Percentiles rank a stretch among this genome's conserved stretches.
Evolutionary conservation across 2,888 invertebrate genomes (phyloP).

Genomic region (Neoaliturus tenellus): DNA sequence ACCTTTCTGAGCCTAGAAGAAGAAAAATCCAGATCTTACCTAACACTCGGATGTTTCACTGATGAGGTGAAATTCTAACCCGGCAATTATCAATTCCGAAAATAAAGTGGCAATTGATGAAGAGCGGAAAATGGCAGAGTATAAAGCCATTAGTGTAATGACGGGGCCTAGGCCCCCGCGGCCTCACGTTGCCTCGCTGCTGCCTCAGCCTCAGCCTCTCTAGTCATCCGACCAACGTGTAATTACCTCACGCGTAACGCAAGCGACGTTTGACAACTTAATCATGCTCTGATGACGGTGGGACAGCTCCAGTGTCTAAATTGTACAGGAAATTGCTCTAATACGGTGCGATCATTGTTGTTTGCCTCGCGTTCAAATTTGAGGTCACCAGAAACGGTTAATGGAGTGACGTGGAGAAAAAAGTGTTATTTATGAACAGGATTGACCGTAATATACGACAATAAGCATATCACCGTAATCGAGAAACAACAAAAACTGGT

Average conservation of each 20-base stretch:
- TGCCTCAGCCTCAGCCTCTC: background rate
- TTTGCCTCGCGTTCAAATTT: too few species aligned
- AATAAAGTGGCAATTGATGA: constrained; percentile 43
- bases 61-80: constrained; percentile 6
- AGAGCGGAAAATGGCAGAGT: constrained; percentile 42
- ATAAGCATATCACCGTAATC: too few species aligned
- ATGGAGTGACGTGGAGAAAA: too few species aligned
- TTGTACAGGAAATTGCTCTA: background rate
- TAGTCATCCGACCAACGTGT: background rate
- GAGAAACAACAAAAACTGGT: too few species aligned
- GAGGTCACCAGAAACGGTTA: too few species aligned
- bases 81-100: constrained; percentile 31
- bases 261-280: background rate
- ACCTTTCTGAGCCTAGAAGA: too few species aligned
- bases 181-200: background rate
- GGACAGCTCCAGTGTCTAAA: background rate
- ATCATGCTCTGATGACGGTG: too few species aligned
- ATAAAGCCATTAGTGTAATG: constrained; percentile 42
- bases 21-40: too few species aligned
- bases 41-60: background rate
- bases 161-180: background rate
- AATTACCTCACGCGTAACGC: background rate
- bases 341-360: too few species aligned
- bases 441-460: too few species aligned
- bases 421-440: too few species aligned